Evolutionary conservation across 1,140 invertebrate genomes (phyloP).

Genomic region (Vanessa atalanta): DNA sequence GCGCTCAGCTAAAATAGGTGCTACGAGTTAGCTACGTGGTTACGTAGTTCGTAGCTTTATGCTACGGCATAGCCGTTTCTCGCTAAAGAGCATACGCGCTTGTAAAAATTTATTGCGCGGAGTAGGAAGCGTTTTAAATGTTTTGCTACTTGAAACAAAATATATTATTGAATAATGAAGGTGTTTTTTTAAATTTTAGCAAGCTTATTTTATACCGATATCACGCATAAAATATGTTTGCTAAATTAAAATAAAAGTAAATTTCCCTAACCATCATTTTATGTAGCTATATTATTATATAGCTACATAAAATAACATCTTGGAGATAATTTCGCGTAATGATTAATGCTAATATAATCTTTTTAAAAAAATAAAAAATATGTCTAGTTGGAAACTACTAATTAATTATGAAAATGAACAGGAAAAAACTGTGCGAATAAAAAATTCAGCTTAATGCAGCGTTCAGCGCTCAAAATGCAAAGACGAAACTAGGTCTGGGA

Average conservation of each 20-base stretch:
- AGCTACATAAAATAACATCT: too few species aligned
- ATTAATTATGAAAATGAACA: conserved; percentile 32
- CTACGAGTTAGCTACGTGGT: conserved; percentile 38
- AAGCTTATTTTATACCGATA: background rate
- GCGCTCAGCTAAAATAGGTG: conserved; percentile 35
- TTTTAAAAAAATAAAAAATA: background rate
- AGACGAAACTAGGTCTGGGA: conserved; percentile 39
- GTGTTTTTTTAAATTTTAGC: background rate
- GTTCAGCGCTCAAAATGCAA: conserved; percentile 37
- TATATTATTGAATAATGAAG: conserved; percentile 11
- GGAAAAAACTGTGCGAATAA: conserved; percentile 34
- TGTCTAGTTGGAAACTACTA: conserved; percentile 24
- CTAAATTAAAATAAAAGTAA: too few species aligned
- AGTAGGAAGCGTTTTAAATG: conserved; percentile 23
- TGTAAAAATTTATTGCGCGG: conserved; percentile 36
- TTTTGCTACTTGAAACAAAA: conserved; percentile 21
- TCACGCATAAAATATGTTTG: too few species aligned
- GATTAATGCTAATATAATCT: background rate
- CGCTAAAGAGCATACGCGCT: conserved; percentile 37
- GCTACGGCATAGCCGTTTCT: conserved; percentile 32
- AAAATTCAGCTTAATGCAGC: conserved; percentile 37
- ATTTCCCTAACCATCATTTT: too few species aligned
- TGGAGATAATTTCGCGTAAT: background rate
- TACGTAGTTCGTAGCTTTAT: conserved; percentile 38
- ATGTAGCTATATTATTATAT: too few species aligned